Conservation (phyloP, 2,797 vertebrate species). For the Neosilurus hyrtlii region DNA sequence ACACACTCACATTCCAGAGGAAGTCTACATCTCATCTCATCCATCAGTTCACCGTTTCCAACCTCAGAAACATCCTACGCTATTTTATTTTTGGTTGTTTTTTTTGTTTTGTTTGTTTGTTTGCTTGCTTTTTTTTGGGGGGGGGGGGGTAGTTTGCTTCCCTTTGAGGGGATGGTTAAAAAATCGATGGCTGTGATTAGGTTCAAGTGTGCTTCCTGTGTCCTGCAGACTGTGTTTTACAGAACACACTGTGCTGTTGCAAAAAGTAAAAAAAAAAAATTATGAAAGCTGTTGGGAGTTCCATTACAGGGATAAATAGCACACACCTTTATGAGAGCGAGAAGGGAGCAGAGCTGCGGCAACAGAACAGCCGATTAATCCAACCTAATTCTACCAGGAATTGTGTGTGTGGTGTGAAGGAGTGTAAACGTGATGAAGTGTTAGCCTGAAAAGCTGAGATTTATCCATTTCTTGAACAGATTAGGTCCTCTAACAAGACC, state of each 20-base stretch:
- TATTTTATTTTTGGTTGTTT: slow-evolving; percentile 14
- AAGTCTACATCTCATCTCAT: slow-evolving; percentile 28
- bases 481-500: slow-evolving; percentile 35
- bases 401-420: slow-evolving; percentile 55
- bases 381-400: slow-evolving; percentile 73
- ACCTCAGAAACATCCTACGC: slow-evolving; percentile 29
- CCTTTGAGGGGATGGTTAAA: not conserved
- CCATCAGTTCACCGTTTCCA: slow-evolving; percentile 21
- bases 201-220: slow-evolving; percentile 1
- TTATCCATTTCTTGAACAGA: slow-evolving; percentile 33
- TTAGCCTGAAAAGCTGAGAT: slow-evolving; percentile 36
- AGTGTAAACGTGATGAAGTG: slow-evolving; percentile 27
- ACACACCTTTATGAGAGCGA: slow-evolving; percentile 56
- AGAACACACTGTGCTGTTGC: slow-evolving; percentile 58
- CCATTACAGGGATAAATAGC: slow-evolving; percentile 65
- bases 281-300: slow-evolving; percentile 54
- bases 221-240: slow-evolving; percentile 57
- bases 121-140: not conserved
- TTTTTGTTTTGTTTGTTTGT: not conserved
- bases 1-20: slow-evolving; percentile 34
- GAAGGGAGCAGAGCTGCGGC: slow-evolving; percentile 56
- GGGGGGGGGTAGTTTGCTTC: no score
- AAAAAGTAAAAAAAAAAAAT: slow-evolving; percentile 44
- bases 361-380: slow-evolving; percentile 71
- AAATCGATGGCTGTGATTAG: slow-evolving; percentile 25